A percentile compares a stretch with the other conserved stretches of the same genome.
Evolutionary conservation across 2,797 vertebrate species (phyloP).

Genomic region (Hippopotamyrus pictus): DNA sequence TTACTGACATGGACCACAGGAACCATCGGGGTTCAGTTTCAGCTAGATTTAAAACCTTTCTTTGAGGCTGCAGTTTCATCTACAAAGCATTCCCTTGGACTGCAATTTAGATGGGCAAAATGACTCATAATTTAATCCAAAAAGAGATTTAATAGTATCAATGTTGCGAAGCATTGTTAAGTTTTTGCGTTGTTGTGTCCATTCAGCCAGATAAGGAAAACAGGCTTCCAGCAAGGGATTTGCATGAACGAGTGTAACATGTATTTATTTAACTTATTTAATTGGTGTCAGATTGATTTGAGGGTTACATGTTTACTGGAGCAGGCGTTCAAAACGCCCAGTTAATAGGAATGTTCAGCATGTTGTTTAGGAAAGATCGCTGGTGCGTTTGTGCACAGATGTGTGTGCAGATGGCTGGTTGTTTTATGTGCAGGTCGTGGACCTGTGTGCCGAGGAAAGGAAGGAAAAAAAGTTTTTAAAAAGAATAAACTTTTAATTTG

Average conservation of each 20-base stretch:
- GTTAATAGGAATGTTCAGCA: background rate
- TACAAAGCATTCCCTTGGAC: conserved; percentile 33
- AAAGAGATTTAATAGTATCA: conserved; percentile 28
- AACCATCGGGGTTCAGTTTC: conserved; percentile 37
- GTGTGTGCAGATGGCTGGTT: background rate
- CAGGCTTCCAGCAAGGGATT: background rate
- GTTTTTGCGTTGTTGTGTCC: background rate
- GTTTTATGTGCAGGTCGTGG: background rate
- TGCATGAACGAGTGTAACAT: background rate
- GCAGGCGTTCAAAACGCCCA: background rate
- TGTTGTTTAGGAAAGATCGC: background rate
- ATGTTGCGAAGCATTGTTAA: background rate
- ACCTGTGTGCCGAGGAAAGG: background rate
- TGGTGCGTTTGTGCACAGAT: background rate
- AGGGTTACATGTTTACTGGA: background rate
- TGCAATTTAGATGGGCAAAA: conserved; percentile 53
- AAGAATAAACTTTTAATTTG: background rate
- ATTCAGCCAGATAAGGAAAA: background rate
- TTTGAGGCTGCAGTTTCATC: conserved; percentile 23
- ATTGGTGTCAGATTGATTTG: background rate
- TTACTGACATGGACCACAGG: conserved; percentile 55
- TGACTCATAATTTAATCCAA: conserved; percentile 51
- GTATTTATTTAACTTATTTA: background rate
- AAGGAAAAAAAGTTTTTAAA: conserved; percentile 1
- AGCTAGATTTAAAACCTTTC: conserved; percentile 16